Percentiles rank a stretch among this genome's conserved stretches.
Evolutionary conservation across 2,797 vertebrate genomes (phyloP).

Genomic region (Rhodeus uyekii): DNA sequence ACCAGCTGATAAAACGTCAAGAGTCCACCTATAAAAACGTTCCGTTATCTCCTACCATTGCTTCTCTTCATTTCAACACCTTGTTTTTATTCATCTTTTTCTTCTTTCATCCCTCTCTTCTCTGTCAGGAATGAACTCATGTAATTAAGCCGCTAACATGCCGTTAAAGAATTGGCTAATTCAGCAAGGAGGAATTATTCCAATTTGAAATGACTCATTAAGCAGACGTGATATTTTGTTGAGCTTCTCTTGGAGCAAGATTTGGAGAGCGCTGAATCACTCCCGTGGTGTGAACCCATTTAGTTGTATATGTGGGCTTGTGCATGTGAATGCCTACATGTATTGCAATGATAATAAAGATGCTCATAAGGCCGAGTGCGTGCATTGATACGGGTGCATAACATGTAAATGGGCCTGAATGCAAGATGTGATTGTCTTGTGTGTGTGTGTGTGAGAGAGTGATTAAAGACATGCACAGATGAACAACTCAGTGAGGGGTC

Average conservation of each 20-base stretch:
- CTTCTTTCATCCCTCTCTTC: conserved; percentile 65
- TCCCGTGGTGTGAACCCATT: conserved; percentile 66
- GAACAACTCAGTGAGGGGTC: conserved; percentile 51
- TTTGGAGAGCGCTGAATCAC: conserved; percentile 76
- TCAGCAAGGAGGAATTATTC: conserved; percentile 84
- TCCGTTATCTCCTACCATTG: not conserved
- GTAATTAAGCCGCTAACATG: conserved; percentile 85
- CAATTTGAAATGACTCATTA: conserved; percentile 85
- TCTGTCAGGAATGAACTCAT: conserved; percentile 77
- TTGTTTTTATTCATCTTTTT: conserved; percentile 40
- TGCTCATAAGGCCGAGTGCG: conserved; percentile 23
- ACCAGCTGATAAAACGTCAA: not conserved
- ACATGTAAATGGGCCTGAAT: conserved; percentile 69
- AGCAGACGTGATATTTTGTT: conserved; percentile 80
- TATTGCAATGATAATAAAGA: conserved; percentile 26
- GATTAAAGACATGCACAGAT: conserved; percentile 29
- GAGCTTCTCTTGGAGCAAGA: conserved; percentile 75
- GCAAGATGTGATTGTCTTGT: conserved; percentile 65
- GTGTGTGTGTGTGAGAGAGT: conserved; percentile 66
- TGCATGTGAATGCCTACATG: conserved; percentile 45
- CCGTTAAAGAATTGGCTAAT: conserved; percentile 84
- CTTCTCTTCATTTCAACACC: conserved; percentile 7
- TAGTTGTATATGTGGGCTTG: conserved; percentile 62
- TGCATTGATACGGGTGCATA: conserved; percentile 15
- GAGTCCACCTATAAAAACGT: conserved; percentile 18